Evolutionary conservation across 2,113 vertebrate species (phyloP).

Genomic region (Erythrocebus patas): DNA sequence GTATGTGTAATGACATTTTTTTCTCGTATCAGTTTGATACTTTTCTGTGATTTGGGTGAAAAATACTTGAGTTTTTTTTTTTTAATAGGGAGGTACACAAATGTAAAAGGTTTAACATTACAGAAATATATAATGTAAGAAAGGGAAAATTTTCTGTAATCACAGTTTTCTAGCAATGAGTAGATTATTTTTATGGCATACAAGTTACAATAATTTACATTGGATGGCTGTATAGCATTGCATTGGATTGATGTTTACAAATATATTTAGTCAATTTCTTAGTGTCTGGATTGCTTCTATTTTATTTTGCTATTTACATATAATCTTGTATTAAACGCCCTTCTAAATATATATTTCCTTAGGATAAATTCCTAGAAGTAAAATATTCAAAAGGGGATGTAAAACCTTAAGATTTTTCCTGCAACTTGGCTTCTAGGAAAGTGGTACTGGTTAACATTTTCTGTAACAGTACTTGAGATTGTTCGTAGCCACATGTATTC

Average conservation of each 20-base stretch:
- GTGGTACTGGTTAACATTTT: not conserved
- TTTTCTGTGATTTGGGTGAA: not conserved
- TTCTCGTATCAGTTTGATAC: not conserved
- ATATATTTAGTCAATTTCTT: not conserved
- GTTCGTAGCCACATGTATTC: not conserved
- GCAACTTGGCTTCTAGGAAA: not conserved
- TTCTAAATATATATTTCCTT: not conserved
- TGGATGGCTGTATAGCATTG: not conserved
- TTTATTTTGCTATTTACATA: conserved; percentile 16
- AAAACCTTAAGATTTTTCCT: not conserved
- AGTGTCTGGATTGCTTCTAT: not conserved
- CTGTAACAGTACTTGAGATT: not conserved
- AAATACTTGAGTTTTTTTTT: not conserved
- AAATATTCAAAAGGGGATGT: not conserved
- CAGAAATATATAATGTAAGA: not conserved
- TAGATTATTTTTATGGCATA: not conserved
- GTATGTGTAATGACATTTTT: not conserved
- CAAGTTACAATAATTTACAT: not conserved
- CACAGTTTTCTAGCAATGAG: not conserved
- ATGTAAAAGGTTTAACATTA: not conserved
- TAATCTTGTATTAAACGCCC: not conserved
- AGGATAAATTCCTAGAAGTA: conserved; percentile 13
- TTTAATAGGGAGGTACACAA: not conserved
- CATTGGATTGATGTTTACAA: not conserved
- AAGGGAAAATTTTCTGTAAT: not conserved